Base-by-base conservation (phyloP, 2,888 invertebrate genomes). In the Caenorhabditis parvicauda region DNA sequence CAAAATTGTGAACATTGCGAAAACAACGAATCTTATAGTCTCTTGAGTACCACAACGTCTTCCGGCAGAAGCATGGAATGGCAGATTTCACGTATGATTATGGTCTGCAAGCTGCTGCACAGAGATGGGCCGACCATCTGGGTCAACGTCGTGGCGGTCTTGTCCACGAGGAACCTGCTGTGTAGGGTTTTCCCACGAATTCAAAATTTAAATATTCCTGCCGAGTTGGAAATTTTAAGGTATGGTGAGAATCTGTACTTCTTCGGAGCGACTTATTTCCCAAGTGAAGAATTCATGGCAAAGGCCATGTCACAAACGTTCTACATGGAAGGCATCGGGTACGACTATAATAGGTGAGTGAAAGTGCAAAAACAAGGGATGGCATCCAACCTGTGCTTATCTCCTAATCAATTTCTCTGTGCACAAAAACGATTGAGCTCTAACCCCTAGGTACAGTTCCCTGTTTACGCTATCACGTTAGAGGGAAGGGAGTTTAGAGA, bases 231-330 rank as follows among this genome's bases (percentile, higher is more conserved):
- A 12, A 21, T 37, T 56, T 72, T 49, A 46, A 75, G 75, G 35
- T 74, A 69, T 55, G 77, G 77, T 6, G 77, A 77, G 48, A 75
- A 74, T 57, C 61, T 77, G 28, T 77, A 76, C 66, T 74, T 67
- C 53, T 77, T 72, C 43, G 71, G 66, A 24, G 63, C 67, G 43
- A 59, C 59, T n/a, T 50, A 64, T 32, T 45, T 69, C 6, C 67
- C 74, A n/a, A 54, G 56, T n/a, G 70, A 70, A 5, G 55, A 62
- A n/a, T 64, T 68, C 5, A 60, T 75, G 28, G 76, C 76, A 2
- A 70, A 71, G n/a, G 74, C 74, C 3, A 58, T 70, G 41, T 59
- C 66, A 41, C 67, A 75, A 54, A 67, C 69, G 17, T 77, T 77
- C 57, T 76, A 77, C 41, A 55, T 73, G 17, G 77, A 77, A 54